These are phyloP conservation scores for Siniperca undulata DNA, from an alignment of 2,797 vertebrate species.

Conservation along the genomic window DNA sequence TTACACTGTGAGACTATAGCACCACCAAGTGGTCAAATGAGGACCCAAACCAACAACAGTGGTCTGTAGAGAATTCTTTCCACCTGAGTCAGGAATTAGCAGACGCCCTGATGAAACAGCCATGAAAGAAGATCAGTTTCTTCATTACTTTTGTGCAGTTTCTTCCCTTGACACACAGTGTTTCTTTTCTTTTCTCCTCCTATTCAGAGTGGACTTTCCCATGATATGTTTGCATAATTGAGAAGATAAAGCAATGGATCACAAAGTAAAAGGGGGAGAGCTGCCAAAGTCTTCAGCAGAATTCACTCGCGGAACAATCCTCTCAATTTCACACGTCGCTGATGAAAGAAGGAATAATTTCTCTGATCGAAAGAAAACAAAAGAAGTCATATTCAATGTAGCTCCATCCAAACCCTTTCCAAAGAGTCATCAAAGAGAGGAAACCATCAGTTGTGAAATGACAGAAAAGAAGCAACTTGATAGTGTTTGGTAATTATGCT, in stretches of 20 bases:
- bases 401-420: constrained; percentile 45
- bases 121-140: constrained; percentile 63
- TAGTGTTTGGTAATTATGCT: constrained; percentile 14
- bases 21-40: constrained; percentile 80
- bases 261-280: constrained; percentile 20
- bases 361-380: constrained; percentile 29
- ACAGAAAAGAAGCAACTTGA: constrained; percentile 28
- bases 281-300: constrained; percentile 49
- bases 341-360: constrained; percentile 39
- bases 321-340: constrained; percentile 48
- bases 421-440: constrained; percentile 61
- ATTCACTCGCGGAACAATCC: constrained; percentile 47
- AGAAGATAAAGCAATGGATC: constrained; percentile 24
- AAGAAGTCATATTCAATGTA: constrained; percentile 29
- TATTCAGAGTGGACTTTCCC: constrained; percentile 36
- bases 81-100: constrained; percentile 66
- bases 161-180: not conserved
- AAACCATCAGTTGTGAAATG: constrained; percentile 25
- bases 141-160: constrained; percentile 15
- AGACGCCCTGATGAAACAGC: constrained; percentile 64
- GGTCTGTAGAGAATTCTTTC: constrained; percentile 48
- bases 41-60: constrained; percentile 53
- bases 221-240: constrained; percentile 22
- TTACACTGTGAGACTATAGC: constrained; percentile 86
- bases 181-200: constrained; percentile 16